Conservation (phyloP, 2,113 vertebrate species). For the human region GRCh38 chr3:74494501-74495000, state of each 20-base stretch:
- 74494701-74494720: neutral
- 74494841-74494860: neutral
- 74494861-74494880: neutral
- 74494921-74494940: accelerated
- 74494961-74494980: accelerated
- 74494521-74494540: neutral
- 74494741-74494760: neutral
- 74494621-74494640: neutral
- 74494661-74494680: neutral
- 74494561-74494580: neutral
- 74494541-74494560: neutral
- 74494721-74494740: neutral
- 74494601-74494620: neutral
- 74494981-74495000: neutral
- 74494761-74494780: neutral
- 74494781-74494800: neutral
- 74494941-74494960: neutral
- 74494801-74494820: neutral
- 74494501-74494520: neutral
- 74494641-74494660: neutral
- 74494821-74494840: neutral
- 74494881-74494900: neutral
- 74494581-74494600: neutral
- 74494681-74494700: neutral
- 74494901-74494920: too few species aligned